phyloP scores from a whole-genome alignment of 2,797 vertebrate species.

The Amniataba percoides region DNA sequence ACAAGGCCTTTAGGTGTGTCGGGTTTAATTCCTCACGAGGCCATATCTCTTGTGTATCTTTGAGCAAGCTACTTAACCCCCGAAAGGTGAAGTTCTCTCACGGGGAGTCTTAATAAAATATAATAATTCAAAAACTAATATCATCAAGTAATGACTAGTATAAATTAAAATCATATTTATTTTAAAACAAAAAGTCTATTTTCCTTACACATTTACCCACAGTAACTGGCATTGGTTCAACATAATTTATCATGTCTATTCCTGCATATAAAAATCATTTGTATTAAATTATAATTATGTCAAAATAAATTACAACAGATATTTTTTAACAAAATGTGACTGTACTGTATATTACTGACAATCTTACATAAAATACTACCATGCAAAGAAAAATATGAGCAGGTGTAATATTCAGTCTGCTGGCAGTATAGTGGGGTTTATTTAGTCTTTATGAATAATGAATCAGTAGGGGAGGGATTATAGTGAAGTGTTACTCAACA shows the following conservation, averaged over 20 bases:
- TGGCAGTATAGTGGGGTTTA: too few relatives aligned
- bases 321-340: background rate
- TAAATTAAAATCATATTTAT: background rate
- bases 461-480: background rate
- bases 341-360: background rate
- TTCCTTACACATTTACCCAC: background rate
- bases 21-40: background rate
- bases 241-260: background rate
- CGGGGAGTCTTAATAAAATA: background rate
- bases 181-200: background rate
- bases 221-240: too few relatives aligned
- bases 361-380: background rate
- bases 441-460: background rate
- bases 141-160: background rate
- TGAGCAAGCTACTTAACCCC: background rate
- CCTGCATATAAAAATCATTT: background rate
- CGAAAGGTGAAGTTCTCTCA: slow-evolving; percentile 4
- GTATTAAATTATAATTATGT: too few relatives aligned
- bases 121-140: slow-evolving; percentile 12
- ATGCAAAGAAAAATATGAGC: background rate
- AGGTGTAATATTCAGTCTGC: background rate
- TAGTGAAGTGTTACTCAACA: background rate
- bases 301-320: background rate
- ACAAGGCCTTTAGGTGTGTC: background rate
- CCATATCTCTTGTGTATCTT: background rate